Conservation (phyloP, 2,797 vertebrate genomes). For the Lates japonicus region DNA sequence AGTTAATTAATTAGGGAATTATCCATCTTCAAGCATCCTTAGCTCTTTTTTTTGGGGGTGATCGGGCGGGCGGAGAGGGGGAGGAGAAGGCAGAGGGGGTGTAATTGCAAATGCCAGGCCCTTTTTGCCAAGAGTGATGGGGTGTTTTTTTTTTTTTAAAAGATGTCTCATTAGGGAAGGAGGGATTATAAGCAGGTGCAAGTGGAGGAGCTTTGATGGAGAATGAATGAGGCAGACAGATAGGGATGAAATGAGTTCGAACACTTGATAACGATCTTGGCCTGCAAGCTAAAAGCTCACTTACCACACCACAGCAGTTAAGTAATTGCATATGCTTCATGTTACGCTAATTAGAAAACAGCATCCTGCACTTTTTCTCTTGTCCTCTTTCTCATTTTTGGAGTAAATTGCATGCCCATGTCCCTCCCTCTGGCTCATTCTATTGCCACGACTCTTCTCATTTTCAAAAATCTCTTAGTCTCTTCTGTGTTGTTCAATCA, state of each 20-base stretch:
- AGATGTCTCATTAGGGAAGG: constrained; percentile 71
- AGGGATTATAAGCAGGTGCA: constrained; percentile 84
- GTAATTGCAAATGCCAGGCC: constrained; percentile 94
- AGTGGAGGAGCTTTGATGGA: constrained; percentile 63
- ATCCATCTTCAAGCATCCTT: constrained; percentile 99
- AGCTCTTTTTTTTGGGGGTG: constrained; percentile 88
- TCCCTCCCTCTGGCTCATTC: constrained; percentile 5
- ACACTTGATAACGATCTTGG: constrained; percentile 13
- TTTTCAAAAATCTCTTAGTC: constrained; percentile 73
- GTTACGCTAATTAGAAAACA: constrained; percentile 19
- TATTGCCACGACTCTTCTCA: constrained; percentile 56
- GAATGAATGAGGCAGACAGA: constrained; percentile 54
- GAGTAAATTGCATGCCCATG: constrained; percentile 15
- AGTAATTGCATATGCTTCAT: constrained; percentile 5
- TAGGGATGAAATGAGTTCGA: constrained; percentile 33
- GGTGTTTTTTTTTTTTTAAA: constrained; percentile 63
- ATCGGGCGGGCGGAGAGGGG: constrained; percentile 55
- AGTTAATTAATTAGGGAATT: constrained; percentile 99
- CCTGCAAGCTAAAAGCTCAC: not conserved
- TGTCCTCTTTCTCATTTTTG: constrained; percentile 24
- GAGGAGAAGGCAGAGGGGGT: constrained; percentile 85
- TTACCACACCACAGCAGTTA: not conserved
- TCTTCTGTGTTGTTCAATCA: constrained; percentile 90
- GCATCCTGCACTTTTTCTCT: constrained; percentile 2
- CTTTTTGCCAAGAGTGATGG: constrained; percentile 89